Conservation (phyloP, 2,797 vertebrate genomes). For the Crenichthys baileyi region DNA sequence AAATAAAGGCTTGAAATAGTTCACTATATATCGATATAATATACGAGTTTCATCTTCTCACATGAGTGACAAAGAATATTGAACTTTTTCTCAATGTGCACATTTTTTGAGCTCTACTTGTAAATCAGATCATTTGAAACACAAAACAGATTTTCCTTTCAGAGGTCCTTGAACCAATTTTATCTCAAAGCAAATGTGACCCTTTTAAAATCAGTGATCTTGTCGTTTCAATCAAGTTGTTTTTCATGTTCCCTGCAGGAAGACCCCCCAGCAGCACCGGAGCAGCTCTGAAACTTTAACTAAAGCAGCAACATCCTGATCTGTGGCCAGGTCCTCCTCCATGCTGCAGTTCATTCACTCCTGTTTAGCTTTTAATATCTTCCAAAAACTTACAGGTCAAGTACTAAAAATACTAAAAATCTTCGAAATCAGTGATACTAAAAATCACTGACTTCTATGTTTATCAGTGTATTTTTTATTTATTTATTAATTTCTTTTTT, state of each 20-base stretch:
- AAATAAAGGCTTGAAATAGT: too few species aligned
- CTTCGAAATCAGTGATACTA: too few species aligned
- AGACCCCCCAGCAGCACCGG: constrained; percentile 23
- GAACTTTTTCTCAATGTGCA: too few species aligned
- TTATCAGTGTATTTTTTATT: too few species aligned
- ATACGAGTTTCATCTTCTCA: too few species aligned
- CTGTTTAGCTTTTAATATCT: constrained; percentile 18
- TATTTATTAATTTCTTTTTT: too few species aligned
- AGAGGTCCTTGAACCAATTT: constrained; percentile 11
- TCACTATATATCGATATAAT: too few species aligned
- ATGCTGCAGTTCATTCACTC: constrained; percentile 40
- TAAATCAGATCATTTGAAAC: too few species aligned
- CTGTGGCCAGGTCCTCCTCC: constrained; percentile 46
- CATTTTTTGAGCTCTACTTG: too few species aligned
- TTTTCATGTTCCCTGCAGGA: constrained; percentile 9
- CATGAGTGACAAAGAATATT: too few species aligned
- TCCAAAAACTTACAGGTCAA: not conserved
- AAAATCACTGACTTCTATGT: too few species aligned
- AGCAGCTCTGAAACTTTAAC: constrained; percentile 46
- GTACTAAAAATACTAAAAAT: too few species aligned
- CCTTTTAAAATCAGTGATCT: constrained; percentile 41
- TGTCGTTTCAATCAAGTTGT: constrained; percentile 33
- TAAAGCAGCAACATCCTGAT: constrained; percentile 58
- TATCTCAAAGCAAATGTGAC: constrained; percentile 23
- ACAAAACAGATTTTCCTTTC: not conserved